Evolutionary conservation across 2,888 invertebrate genomes (phyloP).

Genomic region (Xestoiulus laeticollis): DNA sequence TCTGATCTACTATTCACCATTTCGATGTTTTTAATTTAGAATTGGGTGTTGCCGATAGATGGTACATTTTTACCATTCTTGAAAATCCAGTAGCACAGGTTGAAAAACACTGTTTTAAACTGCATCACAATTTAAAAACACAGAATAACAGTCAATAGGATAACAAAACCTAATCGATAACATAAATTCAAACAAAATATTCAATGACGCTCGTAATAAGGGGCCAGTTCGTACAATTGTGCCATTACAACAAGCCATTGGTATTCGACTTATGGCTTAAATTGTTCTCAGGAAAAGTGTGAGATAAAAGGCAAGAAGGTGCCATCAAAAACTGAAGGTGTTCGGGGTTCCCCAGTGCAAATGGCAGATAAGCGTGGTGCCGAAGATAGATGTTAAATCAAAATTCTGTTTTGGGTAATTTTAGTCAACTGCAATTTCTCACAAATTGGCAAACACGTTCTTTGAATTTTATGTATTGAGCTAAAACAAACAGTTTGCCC

Average conservation of each 20-base stretch:
- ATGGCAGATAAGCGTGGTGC: background rate
- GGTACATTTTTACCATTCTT: too few species aligned
- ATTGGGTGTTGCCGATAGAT: too few species aligned
- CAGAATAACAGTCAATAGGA: background rate
- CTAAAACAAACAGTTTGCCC: too few species aligned
- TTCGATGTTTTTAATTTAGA: too few species aligned
- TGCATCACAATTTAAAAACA: background rate
- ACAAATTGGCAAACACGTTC: background rate
- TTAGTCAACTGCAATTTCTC: background rate
- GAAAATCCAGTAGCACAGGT: too few species aligned
- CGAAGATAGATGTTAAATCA: background rate
- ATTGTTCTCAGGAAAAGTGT: background rate
- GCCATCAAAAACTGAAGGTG: background rate
- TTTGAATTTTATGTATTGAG: background rate
- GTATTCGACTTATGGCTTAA: background rate
- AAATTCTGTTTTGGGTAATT: background rate
- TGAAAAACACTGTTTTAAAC: background rate
- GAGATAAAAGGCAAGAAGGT: constrained; percentile 22
- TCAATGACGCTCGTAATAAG: background rate
- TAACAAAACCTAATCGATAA: background rate
- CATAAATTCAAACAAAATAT: background rate
- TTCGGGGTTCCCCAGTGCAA: background rate
- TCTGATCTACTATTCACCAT: too few species aligned
- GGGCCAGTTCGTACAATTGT: background rate
- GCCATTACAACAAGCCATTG: background rate